A percentile compares a stretch with the other conserved stretches of the same genome.
These are phyloP conservation scores for Glyphotaelius pellucidus DNA, from an alignment of 2,888 invertebrate species.

Conservation along the genomic window DNA sequence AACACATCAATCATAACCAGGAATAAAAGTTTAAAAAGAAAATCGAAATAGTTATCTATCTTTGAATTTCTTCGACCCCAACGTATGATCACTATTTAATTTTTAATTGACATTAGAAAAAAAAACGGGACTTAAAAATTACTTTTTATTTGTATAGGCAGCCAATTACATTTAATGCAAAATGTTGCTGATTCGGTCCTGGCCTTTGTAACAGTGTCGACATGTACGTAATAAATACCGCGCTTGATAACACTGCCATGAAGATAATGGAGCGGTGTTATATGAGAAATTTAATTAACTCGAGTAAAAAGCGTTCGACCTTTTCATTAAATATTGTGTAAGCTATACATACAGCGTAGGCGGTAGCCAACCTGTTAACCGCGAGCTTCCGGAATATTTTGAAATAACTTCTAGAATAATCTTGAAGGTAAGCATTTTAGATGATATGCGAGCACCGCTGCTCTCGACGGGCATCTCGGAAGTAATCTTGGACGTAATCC, in stretches of 20 bases:
- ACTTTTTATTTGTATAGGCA: neutral
- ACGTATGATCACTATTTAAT: too few species aligned
- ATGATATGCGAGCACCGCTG: neutral
- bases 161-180: neutral
- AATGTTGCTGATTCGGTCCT: neutral
- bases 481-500: neutral
- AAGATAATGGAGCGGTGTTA: slow-evolving; percentile 21
- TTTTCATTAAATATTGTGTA: slow-evolving; percentile 37
- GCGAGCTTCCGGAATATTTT: neutral
- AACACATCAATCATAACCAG: too few species aligned
- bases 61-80: too few species aligned
- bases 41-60: too few species aligned
- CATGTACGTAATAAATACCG: slow-evolving; percentile 34
- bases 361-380: neutral
- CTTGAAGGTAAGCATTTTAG: neutral
- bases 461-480: neutral
- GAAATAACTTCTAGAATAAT: neutral
- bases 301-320: slow-evolving; percentile 48
- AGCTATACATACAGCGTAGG: neutral
- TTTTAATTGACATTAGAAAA: neutral
- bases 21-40: too few species aligned
- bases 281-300: slow-evolving; percentile 51
- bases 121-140: neutral
- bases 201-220: slow-evolving; percentile 13
- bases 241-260: slow-evolving; percentile 14